Conservation (phyloP, 2,113 vertebrate species). For the Cygnus buccinator region DNA sequence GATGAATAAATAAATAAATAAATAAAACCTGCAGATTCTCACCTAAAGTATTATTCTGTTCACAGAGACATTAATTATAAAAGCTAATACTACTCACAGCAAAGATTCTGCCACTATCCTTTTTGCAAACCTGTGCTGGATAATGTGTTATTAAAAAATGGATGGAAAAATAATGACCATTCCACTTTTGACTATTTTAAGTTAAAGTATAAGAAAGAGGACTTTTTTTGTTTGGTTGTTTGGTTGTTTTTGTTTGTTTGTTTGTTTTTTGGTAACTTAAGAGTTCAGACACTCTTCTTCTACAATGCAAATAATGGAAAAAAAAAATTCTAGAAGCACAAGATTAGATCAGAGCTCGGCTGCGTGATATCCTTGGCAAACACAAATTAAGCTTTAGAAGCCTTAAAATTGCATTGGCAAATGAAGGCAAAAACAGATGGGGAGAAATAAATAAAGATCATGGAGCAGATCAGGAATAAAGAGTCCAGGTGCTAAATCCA, state of each 20-base stretch:
- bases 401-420: neutral
- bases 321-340: neutral
- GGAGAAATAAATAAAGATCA: neutral
- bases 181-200: neutral
- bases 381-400: neutral
- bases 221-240: no score
- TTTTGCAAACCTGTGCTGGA: neutral
- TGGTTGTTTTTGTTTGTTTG: neutral
- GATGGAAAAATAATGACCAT: neutral
- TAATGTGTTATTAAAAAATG: neutral
- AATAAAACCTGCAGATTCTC: neutral
- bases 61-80: neutral
- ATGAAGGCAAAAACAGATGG: neutral
- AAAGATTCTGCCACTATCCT: neutral
- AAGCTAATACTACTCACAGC: accelerated
- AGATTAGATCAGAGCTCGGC: neutral
- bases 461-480: neutral
- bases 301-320: neutral
- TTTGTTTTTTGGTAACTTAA: neutral
- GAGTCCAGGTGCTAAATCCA: neutral
- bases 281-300: neutral
- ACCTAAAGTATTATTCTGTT: neutral
- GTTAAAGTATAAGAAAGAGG: neutral
- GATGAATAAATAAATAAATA: neutral
- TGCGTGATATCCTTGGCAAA: neutral